Evolutionary conservation across 2,797 vertebrate species (phyloP).

Genomic region (Zenarchopterus dispar): DNA sequence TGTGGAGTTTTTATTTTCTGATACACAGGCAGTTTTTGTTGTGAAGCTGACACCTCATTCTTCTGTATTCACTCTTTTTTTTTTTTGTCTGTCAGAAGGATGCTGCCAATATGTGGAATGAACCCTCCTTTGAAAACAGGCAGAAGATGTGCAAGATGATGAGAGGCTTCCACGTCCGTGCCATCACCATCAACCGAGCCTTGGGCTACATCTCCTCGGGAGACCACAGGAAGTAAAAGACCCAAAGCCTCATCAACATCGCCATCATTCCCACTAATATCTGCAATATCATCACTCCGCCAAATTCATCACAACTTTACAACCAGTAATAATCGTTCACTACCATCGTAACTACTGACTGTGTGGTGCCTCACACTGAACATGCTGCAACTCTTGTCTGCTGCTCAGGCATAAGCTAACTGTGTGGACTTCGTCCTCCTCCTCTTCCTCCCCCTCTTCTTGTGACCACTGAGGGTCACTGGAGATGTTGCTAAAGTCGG

Average conservation of each 20-base stretch:
- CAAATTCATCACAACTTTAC: slow-evolving; percentile 2
- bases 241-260: slow-evolving; percentile 12
- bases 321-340: slow-evolving; percentile 24
- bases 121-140: slow-evolving; percentile 60
- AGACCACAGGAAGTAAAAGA: slow-evolving; percentile 61
- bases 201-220: slow-evolving; percentile 81
- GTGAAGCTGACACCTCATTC: neutral
- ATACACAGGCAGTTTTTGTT: neutral
- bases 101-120: slow-evolving; percentile 6
- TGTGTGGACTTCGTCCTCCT: neutral
- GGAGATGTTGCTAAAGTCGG: slow-evolving; percentile 17
- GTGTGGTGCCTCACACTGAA: slow-evolving; percentile 25
- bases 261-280: slow-evolving; percentile 10
- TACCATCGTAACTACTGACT: slow-evolving; percentile 31
- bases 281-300: neutral
- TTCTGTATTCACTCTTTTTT: neutral
- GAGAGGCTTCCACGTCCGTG: slow-evolving; percentile 82
- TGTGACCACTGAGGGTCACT: slow-evolving; percentile 15
- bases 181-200: slow-evolving; percentile 85
- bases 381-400: slow-evolving; percentile 15
- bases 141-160: slow-evolving; percentile 81
- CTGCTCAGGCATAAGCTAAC: slow-evolving; percentile 51
- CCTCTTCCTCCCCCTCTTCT: neutral
- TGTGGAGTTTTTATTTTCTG: neutral
- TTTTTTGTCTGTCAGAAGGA: slow-evolving; percentile 14